These are phyloP conservation scores for Nomada lathburiana DNA, from an alignment of 2,888 invertebrate species.

Conservation along the genomic window DNA sequence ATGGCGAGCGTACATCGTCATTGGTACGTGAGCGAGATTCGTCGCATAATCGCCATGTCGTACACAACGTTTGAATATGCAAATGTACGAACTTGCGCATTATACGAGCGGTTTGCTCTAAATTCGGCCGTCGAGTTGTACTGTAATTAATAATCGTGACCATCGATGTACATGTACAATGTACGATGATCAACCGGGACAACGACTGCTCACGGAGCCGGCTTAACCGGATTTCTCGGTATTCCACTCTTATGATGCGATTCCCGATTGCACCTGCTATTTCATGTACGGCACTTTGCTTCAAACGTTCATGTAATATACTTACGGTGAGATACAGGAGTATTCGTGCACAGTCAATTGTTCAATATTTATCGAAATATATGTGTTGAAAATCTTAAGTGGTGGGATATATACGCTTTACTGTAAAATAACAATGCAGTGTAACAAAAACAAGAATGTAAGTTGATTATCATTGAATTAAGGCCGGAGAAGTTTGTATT, in stretches of 20 bases:
- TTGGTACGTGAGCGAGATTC: slow-evolving; percentile 62
- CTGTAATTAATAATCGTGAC: slow-evolving; percentile 71
- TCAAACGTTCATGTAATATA: not conserved
- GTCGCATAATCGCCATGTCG: slow-evolving; percentile 68
- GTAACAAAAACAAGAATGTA: no score
- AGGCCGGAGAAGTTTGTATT: no score
- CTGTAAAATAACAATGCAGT: no score
- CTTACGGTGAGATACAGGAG: not conserved
- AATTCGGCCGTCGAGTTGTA: slow-evolving; percentile 64
- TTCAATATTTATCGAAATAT: no score
- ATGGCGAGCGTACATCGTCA: slow-evolving; percentile 54
- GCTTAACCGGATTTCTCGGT: not conserved
- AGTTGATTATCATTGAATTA: no score
- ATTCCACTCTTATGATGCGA: not conserved
- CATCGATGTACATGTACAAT: slow-evolving; percentile 20
- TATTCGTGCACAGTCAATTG: no score
- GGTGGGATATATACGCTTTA: no score
- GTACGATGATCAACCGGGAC: slow-evolving; percentile 44
- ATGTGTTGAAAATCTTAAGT: no score
- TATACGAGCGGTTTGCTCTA: slow-evolving; percentile 68
- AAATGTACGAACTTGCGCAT: slow-evolving; percentile 67
- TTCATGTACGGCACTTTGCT: not conserved
- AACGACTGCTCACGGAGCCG: slow-evolving; percentile 34
- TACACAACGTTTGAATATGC: slow-evolving; percentile 71
- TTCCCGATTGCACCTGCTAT: not conserved